Base-by-base conservation (phyloP, 2,113 vertebrate species). In the Pelvicachromis taeniatus region DNA sequence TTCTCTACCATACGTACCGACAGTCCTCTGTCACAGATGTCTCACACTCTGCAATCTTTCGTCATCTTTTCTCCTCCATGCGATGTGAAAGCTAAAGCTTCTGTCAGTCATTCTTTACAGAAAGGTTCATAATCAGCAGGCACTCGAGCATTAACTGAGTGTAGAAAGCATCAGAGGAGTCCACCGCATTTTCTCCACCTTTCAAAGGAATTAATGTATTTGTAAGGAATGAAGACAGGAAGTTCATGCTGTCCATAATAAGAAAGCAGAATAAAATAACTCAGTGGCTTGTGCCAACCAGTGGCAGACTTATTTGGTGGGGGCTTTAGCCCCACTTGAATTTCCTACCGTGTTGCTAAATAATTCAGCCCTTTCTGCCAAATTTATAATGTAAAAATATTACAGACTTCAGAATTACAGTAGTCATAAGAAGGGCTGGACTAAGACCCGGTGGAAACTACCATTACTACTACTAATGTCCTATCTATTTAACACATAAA, bases 321-420 rank as follows among this genome's bases (percentile, higher is more conserved):
- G 26, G 26, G 16, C 58, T 88, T 81, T 61, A 80, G 78, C 56
- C 89, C 78, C 58, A 65, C 68, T 81, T 86, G 82, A 87, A 84
- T 91, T 86, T 88, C 59, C 83, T 61, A 45, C 81, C 86, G 78
- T 65, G 31, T 29, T 58, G 16, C 61, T 93, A 81, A 91, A 93
- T 85, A 81, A 89, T 93, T 85, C 9, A 91, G 55, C 1, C 17
- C 68, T 88, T 85, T 89, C 84, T 85, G 73, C 52, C 53, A 21
- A 55, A 91, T 91, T 93, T 83, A 88, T 88, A 90, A 87, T 89
- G 86, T 56, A 84, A 82, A 93, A 88, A 90, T 68, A 88, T 8
- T 58, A 70, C 79, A 87, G 40, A 82, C 77, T 81, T 21, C 23
- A 81, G 83, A 79, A 80, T 80, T 80, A 86, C 80, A 86, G 45